Evolutionary conservation across 2,113 vertebrate species (phyloP), one percentile per base, ranked within the genome.

Genomic region (Coregonus clupeaformis): DNA sequence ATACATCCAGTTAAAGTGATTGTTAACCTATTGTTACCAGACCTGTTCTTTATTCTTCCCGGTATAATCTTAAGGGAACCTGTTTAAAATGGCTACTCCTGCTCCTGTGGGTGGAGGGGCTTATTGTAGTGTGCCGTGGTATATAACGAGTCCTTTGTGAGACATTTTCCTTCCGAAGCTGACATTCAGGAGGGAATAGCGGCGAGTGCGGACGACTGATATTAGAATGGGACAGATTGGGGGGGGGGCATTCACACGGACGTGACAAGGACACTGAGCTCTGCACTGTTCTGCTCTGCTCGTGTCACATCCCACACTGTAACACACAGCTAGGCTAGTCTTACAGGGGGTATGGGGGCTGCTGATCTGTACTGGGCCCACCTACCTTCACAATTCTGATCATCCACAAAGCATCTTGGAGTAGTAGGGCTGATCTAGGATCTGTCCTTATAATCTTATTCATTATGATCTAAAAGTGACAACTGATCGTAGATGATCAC

Each of bases 101-200:
- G n/a, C 82, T 91, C 87, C 83, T 87, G 74, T 72, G 89, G 87
- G 86, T 90, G 80, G 75, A 79, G 77, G 82, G 89, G 86, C 87
- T 79, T 79, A 90, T 91, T 90, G 91, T 89, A 86, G 49, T 52
- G 16, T 18, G 49, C 77, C 80, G 77, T 72, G 5, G 87, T 89
- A 52, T 12, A 11, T 52, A 89, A 90, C 89, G 89, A 90, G 84
- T 89, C 87, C 89, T 91, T 90, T 90, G 89, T 91, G 91, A 90
- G 88, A 92, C 89, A 91, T 92, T 92, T 90, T 89, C 87, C 82
- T 64, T 22, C 86, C 83, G 81, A 73, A 84, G 75, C 79, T 89
- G 88, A 89, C 89, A 89, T 90, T 92, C 88, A 90, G 91, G 78
- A 69, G 89, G 91, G 91, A 89, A 90, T 89, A 88, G 85, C 86